Base-by-base conservation (phyloP, 92 coral and sea anemone genomes). In the Desmophyllum pertusum region DNA sequence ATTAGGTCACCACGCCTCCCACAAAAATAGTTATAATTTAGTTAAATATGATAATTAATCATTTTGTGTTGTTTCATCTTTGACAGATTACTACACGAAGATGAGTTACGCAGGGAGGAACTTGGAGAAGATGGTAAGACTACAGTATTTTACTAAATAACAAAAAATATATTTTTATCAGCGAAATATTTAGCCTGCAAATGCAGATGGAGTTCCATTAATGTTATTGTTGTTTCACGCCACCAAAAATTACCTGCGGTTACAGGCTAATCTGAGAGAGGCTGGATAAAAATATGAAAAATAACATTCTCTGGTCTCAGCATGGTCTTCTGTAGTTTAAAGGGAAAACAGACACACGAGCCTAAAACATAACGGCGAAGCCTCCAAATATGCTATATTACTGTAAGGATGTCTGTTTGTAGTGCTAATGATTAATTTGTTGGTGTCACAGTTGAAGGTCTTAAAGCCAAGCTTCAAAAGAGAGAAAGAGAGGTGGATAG, bases 41-140 rank as follows among this genome's bases (percentile, higher is more conserved):
- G n/a, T n/a, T n/a, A n/a, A n/a, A n/a, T n/a, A n/a, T n/a, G n/a
- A n/a, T n/a, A n/a, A n/a, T n/a, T n/a, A n/a, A n/a, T n/a, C n/a
- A n/a, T n/a, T n/a, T n/a, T n/a, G n/a, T n/a, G n/a, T 33, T 30
- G 27, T 65, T 36, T 18, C 13, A 17, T 19, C 3, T 55, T 31
- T 61, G 45, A 39, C 84, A 94, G 98, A 61, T 83, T 94, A 75
- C 87, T 87, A 15, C 94, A 91, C 11, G 98, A 94, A 55, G 98
- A 94, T 81, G 98, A 94, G 50, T 38, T 89, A 38, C 90, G 98
- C 43, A 87, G 93, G 39, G 90, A 93, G 15, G 95, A 92, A 57
- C 80, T 85, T 76, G 95, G 92, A n/a, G 98, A 92, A 76, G 93
- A 91, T 84, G 98, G 98, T 94, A 31, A 52, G 93, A 35, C 8